Conservation (phyloP, 2,797 vertebrate species). For the Thunnus albacares region DNA sequence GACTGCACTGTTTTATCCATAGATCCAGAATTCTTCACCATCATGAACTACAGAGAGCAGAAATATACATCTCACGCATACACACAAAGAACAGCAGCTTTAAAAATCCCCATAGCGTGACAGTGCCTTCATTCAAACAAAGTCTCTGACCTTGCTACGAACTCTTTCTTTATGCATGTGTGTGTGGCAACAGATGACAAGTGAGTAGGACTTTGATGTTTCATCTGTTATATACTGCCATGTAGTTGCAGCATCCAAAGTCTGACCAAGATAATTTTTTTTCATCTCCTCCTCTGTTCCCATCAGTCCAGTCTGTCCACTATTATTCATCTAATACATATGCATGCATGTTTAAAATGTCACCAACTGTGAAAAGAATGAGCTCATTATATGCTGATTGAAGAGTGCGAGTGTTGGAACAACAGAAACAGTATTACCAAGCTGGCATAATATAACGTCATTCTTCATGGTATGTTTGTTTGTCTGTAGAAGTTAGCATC, state of each 20-base stretch:
- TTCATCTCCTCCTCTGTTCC: not conserved
- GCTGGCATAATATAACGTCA: not conserved
- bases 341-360: not conserved
- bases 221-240: not conserved
- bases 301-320: not conserved
- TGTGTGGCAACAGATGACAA: not conserved
- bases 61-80: not conserved
- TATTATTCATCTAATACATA: not conserved
- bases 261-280: not conserved
- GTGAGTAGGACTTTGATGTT: not conserved
- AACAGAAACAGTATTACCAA: not conserved
- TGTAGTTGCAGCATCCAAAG: not conserved
- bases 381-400: too few species aligned
- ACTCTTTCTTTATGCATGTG: constrained; percentile 14
- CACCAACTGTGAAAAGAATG: too few species aligned
- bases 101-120: not conserved
- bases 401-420: too few species aligned
- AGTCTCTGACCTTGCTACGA: constrained; percentile 35
- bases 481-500: not conserved
- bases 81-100: constrained; percentile 7
- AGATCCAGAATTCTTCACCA: constrained; percentile 15
- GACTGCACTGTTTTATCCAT: constrained; percentile 6
- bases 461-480: not conserved
- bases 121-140: not conserved
- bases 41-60: not conserved